These are phyloP conservation scores for Chalcosyrphus nemorum DNA, from an alignment of 2,888 invertebrate species.

Conservation along the genomic window DNA sequence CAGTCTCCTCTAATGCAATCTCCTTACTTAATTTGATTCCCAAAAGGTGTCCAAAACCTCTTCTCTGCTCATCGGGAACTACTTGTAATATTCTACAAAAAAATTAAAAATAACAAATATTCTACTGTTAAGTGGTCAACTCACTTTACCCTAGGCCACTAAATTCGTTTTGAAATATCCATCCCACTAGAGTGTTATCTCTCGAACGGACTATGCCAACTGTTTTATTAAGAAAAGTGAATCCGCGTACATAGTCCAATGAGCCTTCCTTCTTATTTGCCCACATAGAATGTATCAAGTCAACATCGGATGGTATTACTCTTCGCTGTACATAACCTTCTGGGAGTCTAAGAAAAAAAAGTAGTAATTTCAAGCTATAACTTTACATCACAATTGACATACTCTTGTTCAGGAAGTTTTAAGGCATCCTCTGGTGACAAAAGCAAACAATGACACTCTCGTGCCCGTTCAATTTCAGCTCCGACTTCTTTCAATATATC, in stretches of 20 bases:
- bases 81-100: slow-evolving; percentile 23
- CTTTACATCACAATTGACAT: neutral
- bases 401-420: slow-evolving; percentile 59
- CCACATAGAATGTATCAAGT: slow-evolving; percentile 76
- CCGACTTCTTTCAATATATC: slow-evolving; percentile 75
- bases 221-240: slow-evolving; percentile 76
- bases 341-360: slow-evolving; percentile 69
- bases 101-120: neutral
- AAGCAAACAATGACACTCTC: slow-evolving; percentile 76
- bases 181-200: slow-evolving; percentile 65
- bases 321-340: slow-evolving; percentile 75
- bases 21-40: neutral
- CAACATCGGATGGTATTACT: slow-evolving; percentile 74
- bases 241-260: slow-evolving; percentile 75
- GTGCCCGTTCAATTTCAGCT: slow-evolving; percentile 73
- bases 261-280: slow-evolving; percentile 79
- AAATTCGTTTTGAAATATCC: slow-evolving; percentile 53
- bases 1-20: neutral
- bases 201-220: slow-evolving; percentile 75
- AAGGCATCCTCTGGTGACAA: slow-evolving; percentile 72
- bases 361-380: neutral
- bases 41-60: slow-evolving; percentile 24
- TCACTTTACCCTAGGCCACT: slow-evolving; percentile 32
- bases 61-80: slow-evolving; percentile 11
- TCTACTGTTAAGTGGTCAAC: neutral